Conservation (phyloP, 2,888 invertebrate genomes). For the Euproctis similis region DNA sequence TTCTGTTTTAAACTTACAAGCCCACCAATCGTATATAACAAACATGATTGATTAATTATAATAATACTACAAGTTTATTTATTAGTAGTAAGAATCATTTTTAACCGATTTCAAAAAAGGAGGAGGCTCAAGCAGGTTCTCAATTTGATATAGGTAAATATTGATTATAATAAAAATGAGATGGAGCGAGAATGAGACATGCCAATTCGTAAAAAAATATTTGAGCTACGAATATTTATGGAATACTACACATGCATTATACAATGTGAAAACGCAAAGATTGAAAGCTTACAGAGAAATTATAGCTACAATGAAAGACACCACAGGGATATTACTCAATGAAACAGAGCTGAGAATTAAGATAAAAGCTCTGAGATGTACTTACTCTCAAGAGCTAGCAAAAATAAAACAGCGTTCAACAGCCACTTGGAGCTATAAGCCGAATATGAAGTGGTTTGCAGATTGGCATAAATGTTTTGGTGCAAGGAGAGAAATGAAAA, state of each 20-base stretch:
- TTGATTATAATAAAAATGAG: no score
- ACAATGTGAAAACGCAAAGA: constrained; percentile 45
- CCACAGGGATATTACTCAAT: constrained; percentile 41
- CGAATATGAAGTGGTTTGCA: constrained; percentile 48
- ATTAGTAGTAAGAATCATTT: no score
- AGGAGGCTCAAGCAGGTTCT: no score
- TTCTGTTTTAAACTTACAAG: no score
- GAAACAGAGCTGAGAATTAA: constrained; percentile 43
- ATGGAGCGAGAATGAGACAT: constrained; percentile 62
- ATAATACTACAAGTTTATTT: no score
- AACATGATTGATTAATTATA: no score
- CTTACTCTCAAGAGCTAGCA: constrained; percentile 45
- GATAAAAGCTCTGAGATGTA: constrained; percentile 48
- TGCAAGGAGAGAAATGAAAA: no score
- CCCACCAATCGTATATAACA: no score
- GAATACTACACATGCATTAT: constrained; percentile 49
- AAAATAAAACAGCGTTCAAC: constrained; percentile 45
- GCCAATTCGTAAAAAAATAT: constrained; percentile 62
- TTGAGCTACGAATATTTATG: constrained; percentile 54
- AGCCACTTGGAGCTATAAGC: constrained; percentile 33
- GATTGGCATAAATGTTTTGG: constrained; percentile 39
- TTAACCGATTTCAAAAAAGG: no score
- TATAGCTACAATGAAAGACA: constrained; percentile 35
- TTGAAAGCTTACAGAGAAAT: constrained; percentile 44
- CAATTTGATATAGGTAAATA: no score